phyloP scores from a whole-genome alignment of 2,888 invertebrate species.

The Acleris holmiana region DNA sequence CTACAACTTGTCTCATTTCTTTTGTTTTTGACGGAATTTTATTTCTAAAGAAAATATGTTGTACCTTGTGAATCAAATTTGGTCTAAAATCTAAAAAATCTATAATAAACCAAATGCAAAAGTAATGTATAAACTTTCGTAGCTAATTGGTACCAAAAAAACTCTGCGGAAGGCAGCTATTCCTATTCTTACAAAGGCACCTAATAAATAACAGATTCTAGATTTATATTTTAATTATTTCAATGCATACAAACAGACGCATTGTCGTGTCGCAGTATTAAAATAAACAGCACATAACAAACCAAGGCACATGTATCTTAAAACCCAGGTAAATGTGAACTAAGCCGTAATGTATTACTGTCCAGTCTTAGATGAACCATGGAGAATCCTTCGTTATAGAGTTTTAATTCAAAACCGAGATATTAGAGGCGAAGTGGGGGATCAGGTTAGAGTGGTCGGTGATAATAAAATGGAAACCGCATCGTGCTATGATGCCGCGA shows the following conservation, averaged over 20 bases:
- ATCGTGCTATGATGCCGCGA: slow-evolving; percentile 69
- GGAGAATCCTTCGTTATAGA: slow-evolving; percentile 6
- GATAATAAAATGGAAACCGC: slow-evolving; percentile 59
- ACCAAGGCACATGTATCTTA: slow-evolving; percentile 13
- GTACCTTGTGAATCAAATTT: too few relatives aligned
- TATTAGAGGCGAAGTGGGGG: slow-evolving; percentile 30
- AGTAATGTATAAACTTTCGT: too few relatives aligned
- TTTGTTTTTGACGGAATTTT: too few relatives aligned
- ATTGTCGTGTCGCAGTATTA: background rate
- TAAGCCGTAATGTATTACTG: slow-evolving; percentile 14
- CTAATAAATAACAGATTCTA: too few relatives aligned
- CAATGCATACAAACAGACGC: background rate
- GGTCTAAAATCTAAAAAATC: too few relatives aligned
- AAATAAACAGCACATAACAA: slow-evolving; percentile 21
- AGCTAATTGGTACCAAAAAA: too few relatives aligned
- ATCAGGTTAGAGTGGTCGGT: slow-evolving; percentile 45
- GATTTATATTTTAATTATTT: background rate
- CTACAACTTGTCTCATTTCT: too few relatives aligned
- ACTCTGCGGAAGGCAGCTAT: too few relatives aligned
- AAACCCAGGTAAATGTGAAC: slow-evolving; percentile 22
- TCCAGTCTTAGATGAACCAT: slow-evolving; percentile 25
- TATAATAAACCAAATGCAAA: too few relatives aligned
- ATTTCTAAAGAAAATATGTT: too few relatives aligned
- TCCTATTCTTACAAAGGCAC: too few relatives aligned
- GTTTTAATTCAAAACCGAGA: background rate